Evolutionary conservation across 1,140 invertebrate genomes (phyloP).

Genomic region (Probaryconus sp.): DNA sequence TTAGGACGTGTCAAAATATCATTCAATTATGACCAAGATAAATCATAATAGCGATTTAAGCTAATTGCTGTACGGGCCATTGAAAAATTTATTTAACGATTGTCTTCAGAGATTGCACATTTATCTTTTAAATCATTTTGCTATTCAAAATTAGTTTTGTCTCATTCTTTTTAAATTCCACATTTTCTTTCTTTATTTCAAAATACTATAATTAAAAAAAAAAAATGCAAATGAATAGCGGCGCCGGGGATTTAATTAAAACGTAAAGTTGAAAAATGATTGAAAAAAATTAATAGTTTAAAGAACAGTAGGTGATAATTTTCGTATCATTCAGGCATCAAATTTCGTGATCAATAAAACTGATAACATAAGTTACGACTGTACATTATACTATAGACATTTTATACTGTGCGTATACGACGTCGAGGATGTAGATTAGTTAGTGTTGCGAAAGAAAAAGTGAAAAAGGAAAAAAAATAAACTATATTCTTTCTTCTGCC

Average conservation of each 20-base stretch:
- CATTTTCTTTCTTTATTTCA: too few relatives aligned
- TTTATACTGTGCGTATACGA: slow-evolving; percentile 39
- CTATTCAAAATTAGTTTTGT: too few relatives aligned
- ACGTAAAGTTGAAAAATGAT: background rate
- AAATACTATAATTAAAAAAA: too few relatives aligned
- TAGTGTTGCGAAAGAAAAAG: slow-evolving; percentile 37
- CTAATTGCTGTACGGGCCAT: too few relatives aligned
- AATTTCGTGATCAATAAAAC: slow-evolving; percentile 45
- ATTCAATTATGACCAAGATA: slow-evolving; percentile 26
- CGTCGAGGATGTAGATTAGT: slow-evolving; percentile 26
- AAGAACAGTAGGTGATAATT: slow-evolving; percentile 10
- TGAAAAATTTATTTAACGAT: too few relatives aligned
- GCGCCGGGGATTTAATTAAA: background rate
- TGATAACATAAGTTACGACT: slow-evolving; percentile 39
- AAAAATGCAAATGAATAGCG: slow-evolving; percentile 7
- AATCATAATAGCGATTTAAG: background rate
- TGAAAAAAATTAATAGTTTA: slow-evolving; percentile 1
- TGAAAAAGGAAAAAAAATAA: slow-evolving; percentile 33
- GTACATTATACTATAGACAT: slow-evolving; percentile 40
- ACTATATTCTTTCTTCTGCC: slow-evolving; percentile 29
- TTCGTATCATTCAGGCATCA: slow-evolving; percentile 11
- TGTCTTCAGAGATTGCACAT: too few relatives aligned
- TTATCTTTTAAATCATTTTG: too few relatives aligned
- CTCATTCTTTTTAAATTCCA: too few relatives aligned
- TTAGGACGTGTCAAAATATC: slow-evolving; percentile 17